A percentile compares a stretch with the other conserved stretches of the same genome.
Evolutionary conservation across 2,113 vertebrate species (phyloP).

Genomic region (Thalassarche chlororhynchos): DNA sequence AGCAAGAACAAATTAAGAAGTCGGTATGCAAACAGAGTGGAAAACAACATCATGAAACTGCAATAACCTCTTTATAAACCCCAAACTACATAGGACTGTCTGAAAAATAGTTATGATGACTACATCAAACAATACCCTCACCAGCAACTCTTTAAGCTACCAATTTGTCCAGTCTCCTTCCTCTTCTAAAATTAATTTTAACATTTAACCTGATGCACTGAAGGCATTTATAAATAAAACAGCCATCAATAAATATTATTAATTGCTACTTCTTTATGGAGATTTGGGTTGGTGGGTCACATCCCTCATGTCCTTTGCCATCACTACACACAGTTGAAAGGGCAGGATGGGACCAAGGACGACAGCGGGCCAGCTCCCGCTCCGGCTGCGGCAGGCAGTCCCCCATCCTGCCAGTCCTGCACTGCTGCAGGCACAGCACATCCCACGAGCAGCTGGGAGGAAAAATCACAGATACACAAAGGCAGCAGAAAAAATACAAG

Average conservation of each 20-base stretch:
- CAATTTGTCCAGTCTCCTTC: neutral
- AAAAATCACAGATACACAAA: neutral
- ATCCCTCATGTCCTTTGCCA: neutral
- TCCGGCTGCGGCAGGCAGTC: neutral
- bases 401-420: neutral
- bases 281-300: neutral
- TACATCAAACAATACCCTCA: neutral
- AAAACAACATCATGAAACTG: neutral
- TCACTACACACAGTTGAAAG: neutral
- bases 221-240: neutral
- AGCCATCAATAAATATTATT: neutral
- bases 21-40: rapidly evolving
- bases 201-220: neutral
- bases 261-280: neutral
- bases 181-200: neutral
- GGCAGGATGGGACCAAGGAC: neutral
- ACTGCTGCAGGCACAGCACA: neutral
- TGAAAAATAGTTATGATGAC: neutral
- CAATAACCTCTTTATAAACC: neutral
- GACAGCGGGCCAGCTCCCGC: neutral
- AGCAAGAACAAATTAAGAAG: neutral
- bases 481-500: neutral
- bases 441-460: neutral
- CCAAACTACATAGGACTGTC: neutral
- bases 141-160: neutral